A percentile compares a stretch with the other conserved stretches of the same genome.
Conservation (phyloP, 2,113 vertebrate species). For the Epinephelus fuscoguttatus region DNA sequence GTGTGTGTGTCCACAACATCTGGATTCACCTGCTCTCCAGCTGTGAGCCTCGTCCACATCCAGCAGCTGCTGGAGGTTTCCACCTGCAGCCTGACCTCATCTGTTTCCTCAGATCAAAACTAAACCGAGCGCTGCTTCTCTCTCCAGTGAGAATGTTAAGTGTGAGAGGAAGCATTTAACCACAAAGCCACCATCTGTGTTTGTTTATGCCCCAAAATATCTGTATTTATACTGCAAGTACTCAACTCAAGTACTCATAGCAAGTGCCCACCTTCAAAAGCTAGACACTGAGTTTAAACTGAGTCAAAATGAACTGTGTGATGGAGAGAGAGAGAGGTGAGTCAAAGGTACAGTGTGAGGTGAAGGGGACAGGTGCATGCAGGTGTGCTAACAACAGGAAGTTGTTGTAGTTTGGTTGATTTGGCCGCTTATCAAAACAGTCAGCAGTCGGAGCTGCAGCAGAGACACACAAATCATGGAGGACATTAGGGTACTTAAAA, state of each 20-base stretch:
- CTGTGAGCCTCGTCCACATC: slow-evolving; percentile 1
- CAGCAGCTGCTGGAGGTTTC: neutral
- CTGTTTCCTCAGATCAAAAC: neutral
- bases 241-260: too few species aligned
- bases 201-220: neutral
- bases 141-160: neutral
- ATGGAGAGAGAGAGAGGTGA: too few species aligned
- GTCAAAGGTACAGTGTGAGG: too few species aligned
- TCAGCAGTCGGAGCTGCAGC: neutral
- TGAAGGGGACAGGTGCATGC: too few species aligned
- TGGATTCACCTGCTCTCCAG: slow-evolving; percentile 2
- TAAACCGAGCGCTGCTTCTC: neutral
- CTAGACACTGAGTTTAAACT: too few species aligned
- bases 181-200: neutral
- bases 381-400: too few species aligned
- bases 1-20: slow-evolving; percentile 25
- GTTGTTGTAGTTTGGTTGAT: too few species aligned
- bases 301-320: too few species aligned
- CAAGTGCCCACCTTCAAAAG: too few species aligned
- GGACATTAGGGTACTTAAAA: neutral
- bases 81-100: neutral
- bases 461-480: neutral
- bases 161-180: neutral
- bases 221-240: neutral
- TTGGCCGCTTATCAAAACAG: too few species aligned